Evolutionary conservation across 2,113 vertebrate species (phyloP).

Genomic region (Hystrix cristata): DNA sequence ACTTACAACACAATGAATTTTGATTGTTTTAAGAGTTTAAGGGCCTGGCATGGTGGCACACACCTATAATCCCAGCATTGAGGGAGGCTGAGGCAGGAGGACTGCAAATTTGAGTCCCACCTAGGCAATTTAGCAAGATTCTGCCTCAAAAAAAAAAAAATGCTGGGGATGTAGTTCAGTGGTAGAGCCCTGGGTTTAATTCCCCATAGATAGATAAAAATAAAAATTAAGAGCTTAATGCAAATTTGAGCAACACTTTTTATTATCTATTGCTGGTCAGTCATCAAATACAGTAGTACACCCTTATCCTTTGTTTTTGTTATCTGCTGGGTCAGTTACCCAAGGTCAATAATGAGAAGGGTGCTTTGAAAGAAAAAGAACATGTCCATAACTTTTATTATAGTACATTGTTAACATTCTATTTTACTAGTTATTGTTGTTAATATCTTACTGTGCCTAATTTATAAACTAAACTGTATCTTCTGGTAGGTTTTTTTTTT

Average conservation of each 20-base stretch:
- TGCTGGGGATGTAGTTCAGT: not conserved
- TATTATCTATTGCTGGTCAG: not conserved
- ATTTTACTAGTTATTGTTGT: not conserved
- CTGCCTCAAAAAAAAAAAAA: not conserved
- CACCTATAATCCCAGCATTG: not conserved
- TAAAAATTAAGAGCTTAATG: not conserved
- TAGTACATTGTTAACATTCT: not conserved
- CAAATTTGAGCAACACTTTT: constrained; percentile 15
- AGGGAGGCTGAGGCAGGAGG: not conserved
- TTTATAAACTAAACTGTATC: not conserved
- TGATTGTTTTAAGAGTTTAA: constrained; percentile 21
- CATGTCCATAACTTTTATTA: not conserved
- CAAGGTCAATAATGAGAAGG: not conserved
- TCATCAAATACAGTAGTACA: not conserved
- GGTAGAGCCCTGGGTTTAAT: not conserved
- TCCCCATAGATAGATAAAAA: not conserved
- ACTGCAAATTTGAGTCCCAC: not conserved
- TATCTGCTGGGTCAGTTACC: not conserved
- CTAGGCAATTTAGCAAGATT: not conserved
- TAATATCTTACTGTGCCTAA: not conserved
- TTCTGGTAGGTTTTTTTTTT: not conserved
- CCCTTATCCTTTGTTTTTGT: not conserved
- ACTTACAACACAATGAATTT: not conserved
- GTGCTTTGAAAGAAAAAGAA: not conserved
- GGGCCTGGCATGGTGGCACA: not conserved